A percentile compares a stretch with the other conserved stretches of the same genome.
Conservation (phyloP, 2,113 vertebrate genomes). For the Ramphastos sulfuratus region DNA sequence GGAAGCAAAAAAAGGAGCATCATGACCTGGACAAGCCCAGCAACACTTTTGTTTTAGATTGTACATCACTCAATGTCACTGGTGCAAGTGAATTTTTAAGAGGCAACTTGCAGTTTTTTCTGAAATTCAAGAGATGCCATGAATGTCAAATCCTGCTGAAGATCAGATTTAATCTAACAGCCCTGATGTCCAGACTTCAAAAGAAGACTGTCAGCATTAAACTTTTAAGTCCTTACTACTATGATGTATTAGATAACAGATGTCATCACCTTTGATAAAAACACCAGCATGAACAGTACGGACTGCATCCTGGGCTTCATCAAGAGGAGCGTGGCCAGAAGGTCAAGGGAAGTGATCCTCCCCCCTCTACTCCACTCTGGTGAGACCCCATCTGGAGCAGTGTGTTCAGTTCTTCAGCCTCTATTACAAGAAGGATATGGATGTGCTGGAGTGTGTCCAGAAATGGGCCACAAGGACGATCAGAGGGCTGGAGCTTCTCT, state of each 20-base stretch:
- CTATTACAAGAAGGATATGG: too few species aligned
- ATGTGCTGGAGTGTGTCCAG: too few species aligned
- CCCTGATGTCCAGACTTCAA: background rate
- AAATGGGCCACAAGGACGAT: too few species aligned
- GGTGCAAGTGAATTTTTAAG: background rate
- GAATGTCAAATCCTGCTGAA: background rate
- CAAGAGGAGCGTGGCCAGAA: too few species aligned
- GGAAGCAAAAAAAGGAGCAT: background rate
- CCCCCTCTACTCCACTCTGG: too few species aligned
- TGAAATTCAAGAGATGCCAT: background rate
- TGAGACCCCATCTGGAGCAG: too few species aligned
- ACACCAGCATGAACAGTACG: background rate
- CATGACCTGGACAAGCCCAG: background rate
- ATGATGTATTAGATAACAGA: background rate
- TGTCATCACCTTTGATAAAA: background rate
- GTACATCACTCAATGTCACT: background rate
- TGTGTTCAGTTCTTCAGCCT: too few species aligned
- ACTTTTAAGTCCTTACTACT: background rate
- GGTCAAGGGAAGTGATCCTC: too few species aligned
- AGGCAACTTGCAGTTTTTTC: background rate
- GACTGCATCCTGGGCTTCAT: too few species aligned
- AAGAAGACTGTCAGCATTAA: background rate
- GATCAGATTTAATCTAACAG: background rate
- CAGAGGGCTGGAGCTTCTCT: too few species aligned
- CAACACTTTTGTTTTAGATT: background rate